phyloP scores from a whole-genome alignment of 2,888 invertebrate species.

The Metopia argyrocephala region DNA sequence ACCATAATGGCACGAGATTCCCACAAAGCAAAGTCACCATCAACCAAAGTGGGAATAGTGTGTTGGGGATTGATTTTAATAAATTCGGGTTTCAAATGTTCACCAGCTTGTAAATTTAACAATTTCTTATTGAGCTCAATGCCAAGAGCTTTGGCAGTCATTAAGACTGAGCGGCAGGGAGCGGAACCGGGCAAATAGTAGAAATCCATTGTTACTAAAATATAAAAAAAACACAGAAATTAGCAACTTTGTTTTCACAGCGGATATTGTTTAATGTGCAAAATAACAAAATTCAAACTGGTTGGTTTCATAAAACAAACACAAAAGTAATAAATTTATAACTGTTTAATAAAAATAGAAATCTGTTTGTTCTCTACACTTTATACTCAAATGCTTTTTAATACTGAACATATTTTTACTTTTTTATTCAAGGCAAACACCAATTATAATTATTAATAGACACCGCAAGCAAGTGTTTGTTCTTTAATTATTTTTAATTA shows the following conservation, averaged over 20 bases:
- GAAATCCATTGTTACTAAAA: slow-evolving; percentile 80
- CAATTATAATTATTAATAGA: not conserved
- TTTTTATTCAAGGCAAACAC: too few relatives aligned
- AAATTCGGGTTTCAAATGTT: slow-evolving; percentile 85
- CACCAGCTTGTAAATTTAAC: slow-evolving; percentile 82
- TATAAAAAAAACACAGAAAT: slow-evolving; percentile 6
- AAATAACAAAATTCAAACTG: not conserved
- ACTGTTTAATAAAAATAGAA: not conserved
- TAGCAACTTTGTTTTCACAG: not conserved
- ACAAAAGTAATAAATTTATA: not conserved
- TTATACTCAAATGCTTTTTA: too few relatives aligned
- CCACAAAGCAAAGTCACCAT: slow-evolving; percentile 89
- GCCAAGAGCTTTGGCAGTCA: slow-evolving; percentile 84
- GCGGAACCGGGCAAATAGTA: slow-evolving; percentile 83
- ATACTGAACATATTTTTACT: too few relatives aligned
- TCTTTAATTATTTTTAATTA: not conserved
- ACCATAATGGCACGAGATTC: slow-evolving; percentile 91
- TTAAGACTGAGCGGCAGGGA: slow-evolving; percentile 83
- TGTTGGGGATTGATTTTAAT: slow-evolving; percentile 90
- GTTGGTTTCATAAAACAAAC: not conserved
- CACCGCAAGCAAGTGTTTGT: not conserved
- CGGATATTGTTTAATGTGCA: slow-evolving; percentile 30
- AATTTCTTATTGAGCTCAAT: slow-evolving; percentile 83
- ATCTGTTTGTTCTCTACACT: not conserved
- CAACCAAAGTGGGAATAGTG: slow-evolving; percentile 89